Percentiles rank a stretch among this genome's conserved stretches.
Evolutionary conservation across 2,888 invertebrate species (phyloP).

Genomic region (Hemaris fuciformis): DNA sequence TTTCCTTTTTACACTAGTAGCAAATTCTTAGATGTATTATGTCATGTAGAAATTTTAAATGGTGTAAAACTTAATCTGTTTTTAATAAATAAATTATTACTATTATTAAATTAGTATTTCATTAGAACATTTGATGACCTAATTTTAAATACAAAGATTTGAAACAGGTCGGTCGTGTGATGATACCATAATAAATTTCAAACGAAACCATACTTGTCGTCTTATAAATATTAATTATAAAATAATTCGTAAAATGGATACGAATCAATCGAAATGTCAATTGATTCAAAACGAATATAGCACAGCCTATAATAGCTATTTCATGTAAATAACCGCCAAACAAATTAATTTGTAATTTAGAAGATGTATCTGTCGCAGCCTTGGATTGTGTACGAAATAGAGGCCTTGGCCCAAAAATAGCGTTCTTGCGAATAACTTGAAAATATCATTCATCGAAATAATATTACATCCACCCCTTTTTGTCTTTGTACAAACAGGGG

Average conservation of each 20-base stretch:
- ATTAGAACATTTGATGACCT: no score
- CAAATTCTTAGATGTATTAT: no score
- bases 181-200: not conserved
- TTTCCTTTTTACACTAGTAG: no score
- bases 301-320: not conserved
- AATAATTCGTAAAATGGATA: not conserved
- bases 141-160: no score
- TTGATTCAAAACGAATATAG: not conserved
- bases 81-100: no score
- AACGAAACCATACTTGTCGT: not conserved
- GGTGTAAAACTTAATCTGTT: no score
- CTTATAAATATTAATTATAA: not conserved
- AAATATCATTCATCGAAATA: no score
- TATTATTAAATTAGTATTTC: no score
- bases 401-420: not conserved
- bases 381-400: not conserved
- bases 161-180: not conserved
- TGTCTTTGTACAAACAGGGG: no score
- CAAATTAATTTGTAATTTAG: not conserved
- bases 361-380: not conserved
- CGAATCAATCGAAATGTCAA: not conserved
- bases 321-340: conserved; percentile 1
- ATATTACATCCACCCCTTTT: no score
- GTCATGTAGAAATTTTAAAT: no score
- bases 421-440: no score